phyloP scores from a whole-genome alignment of 2,113 vertebrate species.

The Bostrychus sinensis region DNA sequence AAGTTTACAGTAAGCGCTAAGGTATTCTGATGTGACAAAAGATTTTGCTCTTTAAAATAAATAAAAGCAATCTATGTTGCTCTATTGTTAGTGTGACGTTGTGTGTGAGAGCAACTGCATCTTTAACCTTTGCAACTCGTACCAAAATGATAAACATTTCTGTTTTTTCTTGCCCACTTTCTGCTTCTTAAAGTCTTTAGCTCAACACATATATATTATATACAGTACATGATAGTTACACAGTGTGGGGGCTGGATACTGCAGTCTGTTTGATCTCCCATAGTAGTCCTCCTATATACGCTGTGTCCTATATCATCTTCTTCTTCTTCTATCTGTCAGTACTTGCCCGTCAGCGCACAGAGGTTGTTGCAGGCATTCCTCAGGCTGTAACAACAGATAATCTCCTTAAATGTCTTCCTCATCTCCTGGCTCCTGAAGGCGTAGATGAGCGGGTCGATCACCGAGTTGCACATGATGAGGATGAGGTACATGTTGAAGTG shows the following conservation, averaged over 20 bases:
- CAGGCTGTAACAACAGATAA: conserved; percentile 86
- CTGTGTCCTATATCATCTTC: background rate
- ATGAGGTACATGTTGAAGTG: conserved; percentile 98
- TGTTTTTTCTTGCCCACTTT: no score
- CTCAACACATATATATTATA: background rate
- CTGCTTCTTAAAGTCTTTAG: no score
- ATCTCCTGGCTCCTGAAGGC: conserved; percentile 96
- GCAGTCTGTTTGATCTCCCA: background rate
- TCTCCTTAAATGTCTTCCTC: conserved; percentile 94
- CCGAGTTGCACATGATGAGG: conserved; percentile 96
- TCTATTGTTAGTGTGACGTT: no score
- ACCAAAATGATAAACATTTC: no score
- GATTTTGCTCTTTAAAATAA: no score
- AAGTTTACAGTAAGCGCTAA: no score
- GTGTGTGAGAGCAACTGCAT: no score
- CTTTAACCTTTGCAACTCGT: no score
- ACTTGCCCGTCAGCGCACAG: conserved; percentile 80
- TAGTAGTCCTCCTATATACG: conserved; percentile 2
- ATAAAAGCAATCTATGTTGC: no score
- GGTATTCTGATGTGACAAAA: no score
- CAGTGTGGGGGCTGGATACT: background rate
- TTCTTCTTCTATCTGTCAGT: conserved; percentile 60
- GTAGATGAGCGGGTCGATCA: conserved; percentile 94
- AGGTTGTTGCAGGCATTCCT: conserved; percentile 72
- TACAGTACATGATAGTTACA: background rate